phyloP scores from a whole-genome alignment of 2,113 vertebrate species.

The Blennius ocellaris region DNA sequence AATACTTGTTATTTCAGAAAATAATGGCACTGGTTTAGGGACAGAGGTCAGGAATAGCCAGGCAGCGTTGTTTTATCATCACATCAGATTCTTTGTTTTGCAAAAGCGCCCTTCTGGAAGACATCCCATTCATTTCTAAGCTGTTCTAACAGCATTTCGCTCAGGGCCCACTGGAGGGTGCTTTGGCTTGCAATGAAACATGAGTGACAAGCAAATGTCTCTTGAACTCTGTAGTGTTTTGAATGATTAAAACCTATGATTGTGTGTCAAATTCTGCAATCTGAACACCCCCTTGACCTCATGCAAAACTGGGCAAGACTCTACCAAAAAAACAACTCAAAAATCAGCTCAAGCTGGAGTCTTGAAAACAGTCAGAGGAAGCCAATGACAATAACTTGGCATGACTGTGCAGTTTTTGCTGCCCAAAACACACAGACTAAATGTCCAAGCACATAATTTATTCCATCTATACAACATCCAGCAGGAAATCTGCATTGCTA shows the following conservation, averaged over 20 bases:
- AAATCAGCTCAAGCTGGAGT: constrained; percentile 16
- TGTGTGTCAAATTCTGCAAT: not conserved
- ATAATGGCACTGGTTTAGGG: not conserved
- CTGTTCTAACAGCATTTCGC: constrained; percentile 19
- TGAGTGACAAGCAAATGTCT: not conserved
- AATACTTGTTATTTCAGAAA: not conserved
- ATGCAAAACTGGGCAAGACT: not conserved
- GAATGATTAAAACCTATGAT: constrained; percentile 5
- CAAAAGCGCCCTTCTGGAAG: not conserved
- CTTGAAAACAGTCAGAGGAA: constrained; percentile 10
- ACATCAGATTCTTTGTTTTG: not conserved
- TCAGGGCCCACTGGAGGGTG: constrained; percentile 29
- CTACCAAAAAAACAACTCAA: not conserved
- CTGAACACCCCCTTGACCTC: not conserved
- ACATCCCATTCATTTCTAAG: not conserved
- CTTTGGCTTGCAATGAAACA: not conserved
- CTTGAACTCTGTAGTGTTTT: not conserved
- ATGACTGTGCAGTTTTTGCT: not conserved
- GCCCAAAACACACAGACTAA: constrained; percentile 1
- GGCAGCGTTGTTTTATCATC: constrained; percentile 2
- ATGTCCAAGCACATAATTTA: constrained; percentile 13
- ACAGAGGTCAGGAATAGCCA: not conserved
- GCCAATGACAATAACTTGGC: constrained; percentile 3
- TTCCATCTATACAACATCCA: constrained; percentile 21
- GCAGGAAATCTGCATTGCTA: constrained; percentile 22